phyloP scores from a whole-genome alignment of 2,888 invertebrate species.

The Tillus elongatus region DNA sequence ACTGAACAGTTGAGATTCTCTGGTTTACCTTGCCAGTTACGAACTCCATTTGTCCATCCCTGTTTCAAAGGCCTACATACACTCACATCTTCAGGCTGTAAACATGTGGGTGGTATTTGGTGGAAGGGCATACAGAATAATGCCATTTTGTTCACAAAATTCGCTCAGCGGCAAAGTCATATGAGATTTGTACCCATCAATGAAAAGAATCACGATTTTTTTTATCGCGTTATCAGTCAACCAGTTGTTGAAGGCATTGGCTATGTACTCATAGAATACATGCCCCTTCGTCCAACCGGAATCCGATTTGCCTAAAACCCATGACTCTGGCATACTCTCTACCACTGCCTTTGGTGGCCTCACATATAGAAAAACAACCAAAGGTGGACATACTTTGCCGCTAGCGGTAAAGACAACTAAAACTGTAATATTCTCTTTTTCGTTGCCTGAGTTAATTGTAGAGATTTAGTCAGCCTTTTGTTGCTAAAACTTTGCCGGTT shows the following conservation, averaged over 20 bases:
- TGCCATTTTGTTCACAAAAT: background rate
- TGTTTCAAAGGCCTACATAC: constrained; percentile 24
- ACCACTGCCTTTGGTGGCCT: constrained; percentile 19
- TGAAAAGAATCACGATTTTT: background rate
- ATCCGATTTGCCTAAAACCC: constrained; percentile 22
- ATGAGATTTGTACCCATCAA: constrained; percentile 1
- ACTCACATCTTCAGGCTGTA: constrained; percentile 25
- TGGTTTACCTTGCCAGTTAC: background rate
- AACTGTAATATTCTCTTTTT: background rate
- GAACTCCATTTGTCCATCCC: constrained; percentile 21
- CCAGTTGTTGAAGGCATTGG: background rate
- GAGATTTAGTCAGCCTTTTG: background rate
- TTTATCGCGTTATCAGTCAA: background rate
- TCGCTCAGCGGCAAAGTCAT: background rate
- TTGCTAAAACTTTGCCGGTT: constrained; percentile 15
- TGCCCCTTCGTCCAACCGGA: constrained; percentile 22
- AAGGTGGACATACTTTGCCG: constrained; percentile 16
- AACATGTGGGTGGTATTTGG: constrained; percentile 15
- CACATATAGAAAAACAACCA: constrained; percentile 20
- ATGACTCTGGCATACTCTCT: constrained; percentile 18
- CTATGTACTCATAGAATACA: background rate
- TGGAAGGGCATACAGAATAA: constrained; percentile 2
- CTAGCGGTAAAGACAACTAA: background rate
- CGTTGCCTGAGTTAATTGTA: background rate
- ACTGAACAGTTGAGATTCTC: constrained; percentile 1